Evolutionary conservation across 2,888 invertebrate genomes (phyloP).

Genomic region (Galerucella nymphaeae): DNA sequence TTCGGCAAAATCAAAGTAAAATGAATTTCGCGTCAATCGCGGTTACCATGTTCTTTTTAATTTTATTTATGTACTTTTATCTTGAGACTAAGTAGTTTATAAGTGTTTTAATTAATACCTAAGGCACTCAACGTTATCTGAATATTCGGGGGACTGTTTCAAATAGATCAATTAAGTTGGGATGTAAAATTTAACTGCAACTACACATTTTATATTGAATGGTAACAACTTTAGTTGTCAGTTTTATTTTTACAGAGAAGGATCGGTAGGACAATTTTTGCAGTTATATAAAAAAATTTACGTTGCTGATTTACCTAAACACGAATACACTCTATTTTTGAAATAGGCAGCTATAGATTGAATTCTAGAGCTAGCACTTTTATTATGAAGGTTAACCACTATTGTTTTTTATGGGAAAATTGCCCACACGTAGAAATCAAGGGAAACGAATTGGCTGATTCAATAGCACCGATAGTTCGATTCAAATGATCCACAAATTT

Average conservation of each 20-base stretch:
- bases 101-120: conserved; percentile 24
- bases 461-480: no score
- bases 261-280: no score
- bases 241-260: background rate
- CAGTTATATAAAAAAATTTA: no score
- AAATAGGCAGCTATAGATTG: no score
- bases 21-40: background rate
- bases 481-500: no score
- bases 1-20: conserved; percentile 16
- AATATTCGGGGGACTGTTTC: conserved; percentile 12
- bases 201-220: background rate
- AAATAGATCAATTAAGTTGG: conserved; percentile 8
- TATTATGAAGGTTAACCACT: no score
- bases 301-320: no score
- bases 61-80: conserved; percentile 20
- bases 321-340: no score
- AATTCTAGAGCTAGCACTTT: no score
- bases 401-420: no score
- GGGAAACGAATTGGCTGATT: no score
- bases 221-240: background rate
- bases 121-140: conserved; percentile 22
- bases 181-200: background rate
- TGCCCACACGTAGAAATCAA: no score
- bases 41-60: conserved; percentile 1
- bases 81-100: conserved; percentile 20